Base-by-base conservation (phyloP, 2,797 vertebrate genomes). In the Sternarchorhynchus goeldii region DNA sequence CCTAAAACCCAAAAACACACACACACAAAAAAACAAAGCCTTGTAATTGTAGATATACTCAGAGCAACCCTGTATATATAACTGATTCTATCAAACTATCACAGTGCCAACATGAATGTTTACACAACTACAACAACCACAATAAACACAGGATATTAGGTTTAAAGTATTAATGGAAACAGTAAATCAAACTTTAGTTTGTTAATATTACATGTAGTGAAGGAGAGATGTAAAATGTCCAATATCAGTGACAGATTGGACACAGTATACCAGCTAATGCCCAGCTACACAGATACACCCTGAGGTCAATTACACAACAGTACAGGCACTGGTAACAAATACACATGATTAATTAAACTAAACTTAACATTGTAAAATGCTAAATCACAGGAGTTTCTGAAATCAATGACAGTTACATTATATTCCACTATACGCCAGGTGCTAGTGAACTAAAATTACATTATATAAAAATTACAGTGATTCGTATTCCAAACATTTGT, bases 1-100 rank as follows among this genome's bases (percentile, higher is more conserved):
- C 91, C 94, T 95, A 62, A 73, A 63, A 71, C 25, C 63, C 58
- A 85, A 57, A 82, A 25, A 81, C 21, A 79, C 66, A 78, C 20
- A 82, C 36, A 63, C 20, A 78, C 6, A 69, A 29, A 70, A 41
- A 82, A 53, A 77, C 55, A 59, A 4, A n/a, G 25, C 66, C 14
- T 63, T 2, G 32, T 20, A 20, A 69, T 59, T 18, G 62, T 34
- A 74, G 10, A n/a, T 10, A 55, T 31, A 39, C 32, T n/a, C n/a
- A 34, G 58, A 45, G 45, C 45, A 50, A 12, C 12, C 45, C 12
- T 14, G 45, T 10, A 50, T 50, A 50, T 50, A 25, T 25, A 25
- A 25, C 25, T 25, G 25, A 25, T 25, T 25, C 25, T 12, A 50
- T 14, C 2, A 50, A 50, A 50, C 10, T 5, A 41, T 50, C 18